Conservation (phyloP, 2,113 vertebrate genomes). For the Rhinolophus ferrumequinum region DNA sequence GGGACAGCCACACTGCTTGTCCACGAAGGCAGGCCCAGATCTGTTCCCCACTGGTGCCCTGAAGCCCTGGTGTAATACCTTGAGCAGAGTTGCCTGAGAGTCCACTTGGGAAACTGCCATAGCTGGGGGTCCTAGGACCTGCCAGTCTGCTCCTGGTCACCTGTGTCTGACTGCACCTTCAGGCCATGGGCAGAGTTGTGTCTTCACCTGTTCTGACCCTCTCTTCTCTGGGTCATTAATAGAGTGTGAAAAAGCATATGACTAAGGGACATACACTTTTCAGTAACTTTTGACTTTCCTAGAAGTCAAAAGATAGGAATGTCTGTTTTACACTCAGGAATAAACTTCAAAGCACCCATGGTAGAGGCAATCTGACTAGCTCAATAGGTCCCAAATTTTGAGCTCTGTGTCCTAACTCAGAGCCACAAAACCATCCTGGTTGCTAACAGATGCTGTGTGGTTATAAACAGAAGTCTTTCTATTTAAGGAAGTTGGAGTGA, state of each 20-base stretch:
- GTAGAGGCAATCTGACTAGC: not conserved
- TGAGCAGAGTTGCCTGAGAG: not conserved
- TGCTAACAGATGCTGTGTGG: not conserved
- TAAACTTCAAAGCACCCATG: not conserved
- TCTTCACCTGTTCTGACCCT: not conserved
- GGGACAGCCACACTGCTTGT: not conserved
- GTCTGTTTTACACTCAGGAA: not conserved
- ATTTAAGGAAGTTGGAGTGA: not conserved
- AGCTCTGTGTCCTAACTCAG: not conserved
- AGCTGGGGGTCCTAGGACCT: not conserved
- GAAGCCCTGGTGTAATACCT: not conserved
- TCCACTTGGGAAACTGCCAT: not conserved
- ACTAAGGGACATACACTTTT: not conserved
- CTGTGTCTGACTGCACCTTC: not conserved
- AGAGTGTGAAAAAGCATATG: accelerated
- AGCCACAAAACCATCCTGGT: not conserved
- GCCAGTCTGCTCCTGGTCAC: not conserved
- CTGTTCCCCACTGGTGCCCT: not conserved
- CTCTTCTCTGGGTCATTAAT: not conserved
- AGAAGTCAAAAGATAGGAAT: not conserved
- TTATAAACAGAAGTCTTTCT: not conserved
- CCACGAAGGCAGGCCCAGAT: not conserved
- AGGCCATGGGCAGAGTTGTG: not conserved
- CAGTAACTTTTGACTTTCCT: not conserved
- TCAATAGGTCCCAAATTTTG: not conserved